Percentiles rank a stretch among this genome's conserved stretches.
Conservation (phyloP, 1,140 invertebrate species). For the Sitophilus oryzae region DNA sequence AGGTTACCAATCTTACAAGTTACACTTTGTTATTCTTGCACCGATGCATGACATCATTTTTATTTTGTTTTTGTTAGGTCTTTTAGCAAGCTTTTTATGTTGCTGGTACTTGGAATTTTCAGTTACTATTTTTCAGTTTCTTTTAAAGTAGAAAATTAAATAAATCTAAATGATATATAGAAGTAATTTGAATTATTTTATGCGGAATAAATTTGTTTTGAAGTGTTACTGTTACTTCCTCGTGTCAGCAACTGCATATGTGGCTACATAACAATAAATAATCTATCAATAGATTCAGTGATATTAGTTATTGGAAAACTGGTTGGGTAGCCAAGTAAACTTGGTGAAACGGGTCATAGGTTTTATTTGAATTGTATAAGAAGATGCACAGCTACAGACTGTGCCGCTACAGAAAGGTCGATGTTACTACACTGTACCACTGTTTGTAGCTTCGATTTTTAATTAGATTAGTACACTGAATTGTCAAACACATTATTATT, state of each 20-base stretch:
- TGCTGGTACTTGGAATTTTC: neutral
- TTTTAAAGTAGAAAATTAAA: too few relatives aligned
- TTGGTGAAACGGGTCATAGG: slow-evolving; percentile 33
- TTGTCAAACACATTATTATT: slow-evolving; percentile 44
- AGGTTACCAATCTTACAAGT: slow-evolving; percentile 21
- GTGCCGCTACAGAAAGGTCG: neutral
- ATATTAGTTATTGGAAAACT: slow-evolving; percentile 27
- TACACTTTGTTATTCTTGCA: slow-evolving; percentile 25
- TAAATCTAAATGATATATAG: too few relatives aligned
- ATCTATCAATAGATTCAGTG: slow-evolving; percentile 23
- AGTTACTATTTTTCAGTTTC: too few relatives aligned
- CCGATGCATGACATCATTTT: slow-evolving; percentile 14
- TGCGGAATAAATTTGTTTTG: neutral
- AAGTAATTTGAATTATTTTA: too few relatives aligned
- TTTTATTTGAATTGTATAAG: slow-evolving; percentile 27
- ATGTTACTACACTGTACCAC: slow-evolving; percentile 19
- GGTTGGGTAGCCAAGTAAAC: slow-evolving; percentile 21
- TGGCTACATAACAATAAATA: slow-evolving; percentile 11
- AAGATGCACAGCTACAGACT: slow-evolving; percentile 24
- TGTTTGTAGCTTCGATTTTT: slow-evolving; percentile 35
- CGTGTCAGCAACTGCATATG: neutral
- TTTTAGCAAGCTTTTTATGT: slow-evolving; percentile 9
- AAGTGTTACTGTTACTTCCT: too few relatives aligned
- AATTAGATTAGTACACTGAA: slow-evolving; percentile 37
- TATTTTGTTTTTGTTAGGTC: slow-evolving; percentile 18